Evolutionary conservation across 2,797 vertebrate genomes (phyloP).

Genomic region (Bovichtus diacanthus): DNA sequence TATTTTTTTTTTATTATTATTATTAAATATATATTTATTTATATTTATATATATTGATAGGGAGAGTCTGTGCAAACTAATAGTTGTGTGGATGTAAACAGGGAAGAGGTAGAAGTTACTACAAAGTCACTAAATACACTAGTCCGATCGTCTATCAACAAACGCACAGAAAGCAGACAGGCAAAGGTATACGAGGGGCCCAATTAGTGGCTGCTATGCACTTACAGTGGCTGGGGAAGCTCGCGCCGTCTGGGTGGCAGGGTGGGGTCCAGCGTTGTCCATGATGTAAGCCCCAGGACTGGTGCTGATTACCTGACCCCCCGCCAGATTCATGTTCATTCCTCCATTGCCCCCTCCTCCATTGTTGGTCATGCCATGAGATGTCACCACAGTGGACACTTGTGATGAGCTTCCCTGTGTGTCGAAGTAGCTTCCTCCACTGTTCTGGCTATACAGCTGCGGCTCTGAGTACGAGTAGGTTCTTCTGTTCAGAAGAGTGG

Average conservation of each 20-base stretch:
- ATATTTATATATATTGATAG: too few relatives aligned
- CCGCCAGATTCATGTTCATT: constrained; percentile 93
- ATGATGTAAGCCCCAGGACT: constrained; percentile 94
- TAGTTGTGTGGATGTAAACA: constrained; percentile 9
- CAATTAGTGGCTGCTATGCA: constrained; percentile 11
- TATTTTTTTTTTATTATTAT: too few relatives aligned
- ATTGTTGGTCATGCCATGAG: constrained; percentile 91
- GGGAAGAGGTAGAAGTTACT: constrained; percentile 1
- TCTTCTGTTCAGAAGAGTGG: constrained; percentile 84
- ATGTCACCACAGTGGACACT: constrained; percentile 93
- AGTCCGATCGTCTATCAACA: constrained; percentile 10
- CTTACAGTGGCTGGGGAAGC: constrained; percentile 97
- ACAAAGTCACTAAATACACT: constrained; percentile 13
- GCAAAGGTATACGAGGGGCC: constrained; percentile 6
- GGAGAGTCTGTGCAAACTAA: constrained; percentile 8
- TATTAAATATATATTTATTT: too few relatives aligned
- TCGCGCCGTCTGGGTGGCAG: constrained; percentile 92
- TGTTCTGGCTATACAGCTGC: constrained; percentile 95
- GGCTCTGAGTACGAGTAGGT: constrained; percentile 95
- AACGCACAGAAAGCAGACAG: constrained; percentile 33
- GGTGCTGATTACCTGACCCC: constrained; percentile 93
- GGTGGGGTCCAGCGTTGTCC: constrained; percentile 90
- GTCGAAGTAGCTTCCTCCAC: constrained; percentile 94
- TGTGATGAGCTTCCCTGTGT: constrained; percentile 91
- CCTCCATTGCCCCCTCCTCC: constrained; percentile 91